These are phyloP conservation scores for Notolabrus celidotus DNA, from an alignment of 2,797 vertebrate species.

Conservation along the genomic window DNA sequence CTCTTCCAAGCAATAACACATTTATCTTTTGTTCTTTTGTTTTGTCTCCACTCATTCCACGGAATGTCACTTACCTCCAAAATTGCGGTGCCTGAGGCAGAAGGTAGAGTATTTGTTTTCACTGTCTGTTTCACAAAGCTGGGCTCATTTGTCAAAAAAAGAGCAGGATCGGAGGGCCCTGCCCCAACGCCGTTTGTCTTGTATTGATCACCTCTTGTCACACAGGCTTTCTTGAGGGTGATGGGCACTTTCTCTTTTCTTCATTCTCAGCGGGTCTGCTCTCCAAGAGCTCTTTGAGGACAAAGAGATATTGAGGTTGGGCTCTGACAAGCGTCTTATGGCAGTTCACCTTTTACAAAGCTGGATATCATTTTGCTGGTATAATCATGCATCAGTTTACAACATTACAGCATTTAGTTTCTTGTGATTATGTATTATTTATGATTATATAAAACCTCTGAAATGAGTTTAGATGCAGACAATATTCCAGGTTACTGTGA, in stretches of 20 bases:
- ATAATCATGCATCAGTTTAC: too few species aligned
- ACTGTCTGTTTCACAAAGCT: constrained; percentile 73
- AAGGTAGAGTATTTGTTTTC: constrained; percentile 77
- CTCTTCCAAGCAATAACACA: constrained; percentile 55
- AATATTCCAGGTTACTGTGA: background rate
- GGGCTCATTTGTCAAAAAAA: constrained; percentile 80
- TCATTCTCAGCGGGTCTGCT: constrained; percentile 45
- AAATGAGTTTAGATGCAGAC: background rate
- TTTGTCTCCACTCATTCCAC: constrained; percentile 70
- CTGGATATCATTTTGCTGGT: too few species aligned
- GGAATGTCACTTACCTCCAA: constrained; percentile 73
- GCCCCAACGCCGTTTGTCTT: constrained; percentile 70
- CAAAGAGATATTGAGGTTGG: background rate
- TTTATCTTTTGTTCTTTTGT: constrained; percentile 72
- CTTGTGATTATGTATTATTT: background rate
- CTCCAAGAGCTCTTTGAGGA: constrained; percentile 30
- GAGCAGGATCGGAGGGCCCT: constrained; percentile 54
- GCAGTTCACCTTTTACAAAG: background rate
- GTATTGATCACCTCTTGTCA: constrained; percentile 80
- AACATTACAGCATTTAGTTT: too few species aligned
- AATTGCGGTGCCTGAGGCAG: constrained; percentile 56
- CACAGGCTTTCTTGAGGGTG: constrained; percentile 67
- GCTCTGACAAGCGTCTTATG: background rate
- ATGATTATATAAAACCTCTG: background rate
- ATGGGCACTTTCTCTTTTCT: constrained; percentile 57